Conservation (phyloP, 2,113 vertebrate species). For the Grallaria varia region DNA sequence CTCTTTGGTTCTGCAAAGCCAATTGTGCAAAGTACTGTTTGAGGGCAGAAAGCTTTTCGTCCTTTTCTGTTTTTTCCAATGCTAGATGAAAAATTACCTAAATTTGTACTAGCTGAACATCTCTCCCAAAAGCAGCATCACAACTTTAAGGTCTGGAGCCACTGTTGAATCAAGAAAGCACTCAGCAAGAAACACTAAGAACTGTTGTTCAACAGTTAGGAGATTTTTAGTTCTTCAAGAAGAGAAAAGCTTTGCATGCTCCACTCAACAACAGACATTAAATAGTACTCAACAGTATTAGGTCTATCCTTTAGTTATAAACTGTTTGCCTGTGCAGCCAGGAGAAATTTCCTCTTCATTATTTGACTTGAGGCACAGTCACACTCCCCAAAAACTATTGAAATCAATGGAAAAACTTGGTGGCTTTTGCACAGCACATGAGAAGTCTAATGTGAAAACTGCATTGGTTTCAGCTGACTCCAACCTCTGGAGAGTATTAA, state of each 20-base stretch:
- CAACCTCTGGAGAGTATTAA: not conserved
- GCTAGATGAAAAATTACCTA: not conserved
- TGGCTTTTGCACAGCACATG: not conserved
- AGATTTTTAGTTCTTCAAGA: not conserved
- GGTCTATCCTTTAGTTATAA: not conserved
- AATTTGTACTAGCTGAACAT: not conserved
- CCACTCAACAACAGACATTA: not conserved
- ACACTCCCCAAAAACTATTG: not conserved
- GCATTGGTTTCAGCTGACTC: not conserved
- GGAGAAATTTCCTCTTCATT: not conserved
- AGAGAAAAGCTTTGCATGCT: not conserved
- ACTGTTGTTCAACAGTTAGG: not conserved
- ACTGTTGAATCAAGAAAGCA: not conserved
- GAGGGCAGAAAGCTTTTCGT: not conserved
- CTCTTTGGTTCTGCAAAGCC: not conserved
- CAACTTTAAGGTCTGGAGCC: not conserved
- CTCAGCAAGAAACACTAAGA: not conserved
- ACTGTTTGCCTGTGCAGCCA: not conserved
- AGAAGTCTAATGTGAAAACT: not conserved
- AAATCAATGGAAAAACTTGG: not conserved
- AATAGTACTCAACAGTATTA: not conserved
- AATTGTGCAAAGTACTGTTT: not conserved
- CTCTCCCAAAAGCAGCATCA: not conserved
- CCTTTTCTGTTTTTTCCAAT: not conserved
- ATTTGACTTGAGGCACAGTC: not conserved